Base-by-base conservation (phyloP, 2,113 vertebrate species). In the Nematolebias whitei region DNA sequence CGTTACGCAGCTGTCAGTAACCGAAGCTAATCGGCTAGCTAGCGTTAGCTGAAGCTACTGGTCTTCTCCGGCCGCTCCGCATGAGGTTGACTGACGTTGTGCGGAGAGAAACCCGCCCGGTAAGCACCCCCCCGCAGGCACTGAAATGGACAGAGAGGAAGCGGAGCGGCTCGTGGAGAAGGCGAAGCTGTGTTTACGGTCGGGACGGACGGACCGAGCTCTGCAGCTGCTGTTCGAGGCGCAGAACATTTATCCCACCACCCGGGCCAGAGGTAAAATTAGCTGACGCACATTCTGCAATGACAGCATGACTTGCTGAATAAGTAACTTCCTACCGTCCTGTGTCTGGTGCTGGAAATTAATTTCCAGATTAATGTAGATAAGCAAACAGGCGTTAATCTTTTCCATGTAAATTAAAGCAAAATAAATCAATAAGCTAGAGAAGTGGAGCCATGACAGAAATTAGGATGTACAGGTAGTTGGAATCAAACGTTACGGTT, bases 211-310 rank as follows among this genome's bases (percentile, higher is more conserved):
- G 50, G 90, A 91, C 9, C 87, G 87, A 62, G 93, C 93, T 14
- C 74, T 94, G 55, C 92, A 93, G 80, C 85, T 93, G 73, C 75
- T 94, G 0, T 78, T 92, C 18, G 90, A 93, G 82, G 90, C 93
- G 44, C 92, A 93, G 88, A 92, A 86, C n/a, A 80, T 90, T 35
- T 86, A 85, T 72, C 93, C 92, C 74, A 93, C 91, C 73, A 87
- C 91, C 78, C 74, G 93, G 80, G 92, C 92, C 76, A 90, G 90
- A 93, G 93, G 93, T 94, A 90, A 91, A 78, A 82, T 76, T 72
- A 87, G 86, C 80, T 68, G 72, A 80, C 68, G 78, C 71, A 71
- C 71, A 70, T 68, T 74, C 39, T 56, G 65, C 74, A 71, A 39
- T 63, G 68, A 54, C 70, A 65, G 16, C 24, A 54, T 53, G 74